Conservation (phyloP, 2,797 vertebrate genomes). For the Pipistrellus nathusii region DNA sequence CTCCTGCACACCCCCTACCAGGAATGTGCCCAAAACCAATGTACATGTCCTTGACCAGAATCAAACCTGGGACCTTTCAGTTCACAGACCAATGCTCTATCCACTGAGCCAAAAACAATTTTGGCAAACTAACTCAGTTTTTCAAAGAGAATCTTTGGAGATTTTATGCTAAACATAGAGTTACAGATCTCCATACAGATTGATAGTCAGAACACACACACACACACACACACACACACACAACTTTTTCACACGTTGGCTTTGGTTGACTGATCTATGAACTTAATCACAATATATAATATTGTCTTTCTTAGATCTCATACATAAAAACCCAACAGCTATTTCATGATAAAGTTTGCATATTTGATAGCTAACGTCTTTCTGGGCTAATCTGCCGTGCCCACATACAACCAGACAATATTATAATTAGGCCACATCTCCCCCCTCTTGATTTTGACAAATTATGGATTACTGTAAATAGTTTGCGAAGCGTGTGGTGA, state of each 20-base stretch:
- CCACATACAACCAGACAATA: neutral
- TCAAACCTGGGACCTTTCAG: no score
- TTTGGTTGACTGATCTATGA: neutral
- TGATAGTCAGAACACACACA: neutral
- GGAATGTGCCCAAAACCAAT: no score
- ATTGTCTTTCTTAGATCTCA: neutral
- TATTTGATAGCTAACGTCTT: neutral
- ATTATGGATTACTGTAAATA: slow-evolving; percentile 42
- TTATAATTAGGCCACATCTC: neutral
- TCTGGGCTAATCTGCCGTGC: neutral
- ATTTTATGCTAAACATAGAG: neutral
- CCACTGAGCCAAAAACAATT: no score
- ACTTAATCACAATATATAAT: neutral
- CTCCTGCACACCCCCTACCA: no score
- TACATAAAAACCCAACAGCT: neutral
- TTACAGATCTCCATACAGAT: neutral
- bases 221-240: neutral
- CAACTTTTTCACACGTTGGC: neutral
- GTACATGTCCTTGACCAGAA: no score
- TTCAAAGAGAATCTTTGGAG: neutral
- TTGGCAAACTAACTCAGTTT: neutral
- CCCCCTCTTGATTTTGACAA: neutral
- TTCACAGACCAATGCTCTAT: no score
- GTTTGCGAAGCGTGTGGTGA: neutral
- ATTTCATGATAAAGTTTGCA: neutral